Conservation (phyloP, 2,888 invertebrate genomes). For the Pachycephus smyrnensis region DNA sequence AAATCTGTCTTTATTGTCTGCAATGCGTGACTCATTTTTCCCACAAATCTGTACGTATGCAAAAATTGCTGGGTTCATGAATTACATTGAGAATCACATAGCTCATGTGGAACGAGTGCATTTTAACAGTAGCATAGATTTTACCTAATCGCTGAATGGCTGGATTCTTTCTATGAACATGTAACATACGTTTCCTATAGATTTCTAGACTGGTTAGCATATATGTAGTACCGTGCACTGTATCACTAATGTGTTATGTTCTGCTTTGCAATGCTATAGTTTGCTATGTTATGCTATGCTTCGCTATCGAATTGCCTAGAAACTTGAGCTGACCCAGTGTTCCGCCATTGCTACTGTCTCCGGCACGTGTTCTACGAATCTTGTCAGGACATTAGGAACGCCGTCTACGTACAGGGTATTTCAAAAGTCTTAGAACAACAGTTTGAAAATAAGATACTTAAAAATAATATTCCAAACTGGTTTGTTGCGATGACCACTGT, state of each 20-base stretch:
- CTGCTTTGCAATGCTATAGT: not conserved
- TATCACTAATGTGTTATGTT: not conserved
- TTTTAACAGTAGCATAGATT: conserved; percentile 16
- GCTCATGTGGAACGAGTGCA: not conserved
- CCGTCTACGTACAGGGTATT: not conserved
- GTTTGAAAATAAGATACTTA: not conserved
- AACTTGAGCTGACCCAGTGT: conserved; percentile 35
- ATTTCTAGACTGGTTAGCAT: not conserved
- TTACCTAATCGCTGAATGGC: not conserved
- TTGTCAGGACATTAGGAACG: not conserved
- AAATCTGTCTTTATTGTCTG: not conserved
- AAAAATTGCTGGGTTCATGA: not conserved
- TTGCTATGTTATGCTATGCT: conserved; percentile 27
- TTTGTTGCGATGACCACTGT: not conserved
- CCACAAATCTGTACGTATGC: not conserved
- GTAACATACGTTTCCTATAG: no score
- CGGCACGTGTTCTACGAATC: conserved; percentile 24
- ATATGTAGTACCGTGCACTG: not conserved
- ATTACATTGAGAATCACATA: not conserved
- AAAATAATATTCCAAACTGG: not conserved
- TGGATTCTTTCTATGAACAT: not conserved
- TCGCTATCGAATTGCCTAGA: conserved; percentile 43
- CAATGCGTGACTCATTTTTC: not conserved
- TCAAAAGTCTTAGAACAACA: not conserved
- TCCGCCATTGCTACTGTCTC: conserved; percentile 11